These are phyloP conservation scores for Orchestia grillus DNA, from an alignment of 1,140 invertebrate species.

Conservation along the genomic window DNA sequence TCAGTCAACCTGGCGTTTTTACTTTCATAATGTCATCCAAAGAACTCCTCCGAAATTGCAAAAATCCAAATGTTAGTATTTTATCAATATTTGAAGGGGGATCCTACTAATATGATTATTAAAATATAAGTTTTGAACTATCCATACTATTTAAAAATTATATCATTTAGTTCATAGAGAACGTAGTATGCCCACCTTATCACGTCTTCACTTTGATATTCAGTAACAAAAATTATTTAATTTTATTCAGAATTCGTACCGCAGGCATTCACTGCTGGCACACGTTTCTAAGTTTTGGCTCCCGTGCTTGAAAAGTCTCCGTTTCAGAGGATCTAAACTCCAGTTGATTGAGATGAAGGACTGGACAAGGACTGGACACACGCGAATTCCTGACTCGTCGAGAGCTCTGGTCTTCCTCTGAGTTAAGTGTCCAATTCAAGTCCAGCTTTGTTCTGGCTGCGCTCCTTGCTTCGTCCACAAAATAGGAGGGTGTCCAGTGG, in stretches of 20 bases:
- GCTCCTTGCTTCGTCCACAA: neutral
- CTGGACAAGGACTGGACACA: neutral
- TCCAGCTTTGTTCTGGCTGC: neutral
- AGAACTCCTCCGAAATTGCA: too few relatives aligned
- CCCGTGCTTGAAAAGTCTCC: neutral
- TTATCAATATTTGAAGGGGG: too few relatives aligned
- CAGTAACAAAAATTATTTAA: too few relatives aligned
- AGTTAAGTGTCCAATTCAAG: conserved; percentile 19
- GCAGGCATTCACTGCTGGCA: neutral
- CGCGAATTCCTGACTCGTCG: neutral
- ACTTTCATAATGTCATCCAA: too few relatives aligned
- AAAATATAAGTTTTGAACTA: too few relatives aligned
- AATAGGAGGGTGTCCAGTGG: neutral
- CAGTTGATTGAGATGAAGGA: too few relatives aligned
- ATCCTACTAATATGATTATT: neutral
- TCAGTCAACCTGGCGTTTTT: too few relatives aligned
- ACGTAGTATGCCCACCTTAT: neutral
- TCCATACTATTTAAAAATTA: neutral
- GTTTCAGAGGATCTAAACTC: neutral
- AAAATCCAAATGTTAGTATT: too few relatives aligned
- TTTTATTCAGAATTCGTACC: neutral
- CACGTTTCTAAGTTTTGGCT: neutral
- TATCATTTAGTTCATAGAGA: neutral
- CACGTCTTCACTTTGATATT: neutral
- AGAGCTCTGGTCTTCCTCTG: neutral